Evolutionary conservation across 2,797 vertebrate genomes (phyloP).

Genomic region (Pseudochirops cupreus): DNA sequence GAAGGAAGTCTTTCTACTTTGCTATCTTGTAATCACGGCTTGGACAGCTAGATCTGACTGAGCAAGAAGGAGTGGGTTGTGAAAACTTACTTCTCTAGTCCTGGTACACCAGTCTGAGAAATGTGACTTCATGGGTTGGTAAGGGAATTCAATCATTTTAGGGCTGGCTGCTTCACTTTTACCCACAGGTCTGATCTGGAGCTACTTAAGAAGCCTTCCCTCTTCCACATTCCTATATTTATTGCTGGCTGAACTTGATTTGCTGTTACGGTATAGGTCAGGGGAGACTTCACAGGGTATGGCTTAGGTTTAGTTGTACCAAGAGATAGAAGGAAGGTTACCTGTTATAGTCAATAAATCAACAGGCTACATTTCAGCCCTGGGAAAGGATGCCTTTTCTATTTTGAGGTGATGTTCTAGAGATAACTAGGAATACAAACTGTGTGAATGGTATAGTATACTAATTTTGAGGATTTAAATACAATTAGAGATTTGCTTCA

Average conservation of each 20-base stretch:
- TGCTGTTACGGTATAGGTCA: not conserved
- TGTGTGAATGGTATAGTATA: not conserved
- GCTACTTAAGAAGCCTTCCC: not conserved
- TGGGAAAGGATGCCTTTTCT: not conserved
- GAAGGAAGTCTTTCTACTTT: not conserved
- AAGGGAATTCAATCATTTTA: not conserved
- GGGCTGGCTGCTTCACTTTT: not conserved
- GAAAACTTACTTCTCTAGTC: not conserved
- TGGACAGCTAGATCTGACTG: not conserved
- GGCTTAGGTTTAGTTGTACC: not conserved
- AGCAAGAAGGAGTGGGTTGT: not conserved
- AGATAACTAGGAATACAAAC: not conserved
- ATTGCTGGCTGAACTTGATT: not conserved
- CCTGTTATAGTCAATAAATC: not conserved
- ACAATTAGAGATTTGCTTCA: not conserved
- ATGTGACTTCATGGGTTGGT: not conserved
- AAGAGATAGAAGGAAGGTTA: not conserved
- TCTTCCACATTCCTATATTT: not conserved
- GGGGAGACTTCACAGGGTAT: not conserved
- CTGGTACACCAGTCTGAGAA: not conserved
- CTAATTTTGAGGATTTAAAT: not conserved
- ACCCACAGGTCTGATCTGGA: not conserved
- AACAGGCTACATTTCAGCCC: not conserved
- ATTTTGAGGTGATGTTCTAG: not conserved
- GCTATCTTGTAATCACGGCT: not conserved